Base-by-base conservation (phyloP, 2,888 invertebrate species). In the Calephelis perditalis region DNA sequence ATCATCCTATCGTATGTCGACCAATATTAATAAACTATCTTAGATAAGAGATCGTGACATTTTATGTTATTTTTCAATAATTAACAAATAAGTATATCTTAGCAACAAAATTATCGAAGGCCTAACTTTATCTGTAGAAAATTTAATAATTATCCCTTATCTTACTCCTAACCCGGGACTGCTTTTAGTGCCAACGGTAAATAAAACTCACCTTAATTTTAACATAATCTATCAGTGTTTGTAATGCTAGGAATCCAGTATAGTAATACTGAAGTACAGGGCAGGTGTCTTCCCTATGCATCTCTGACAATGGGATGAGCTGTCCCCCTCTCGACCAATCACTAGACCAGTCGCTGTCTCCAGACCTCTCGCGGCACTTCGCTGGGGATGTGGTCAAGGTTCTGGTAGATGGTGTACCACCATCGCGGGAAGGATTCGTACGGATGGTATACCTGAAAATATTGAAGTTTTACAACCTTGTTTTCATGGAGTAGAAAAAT, bases 191-290 rank as follows among this genome's bases (percentile, higher is more conserved):
- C 3, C 43, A 43, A 3, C 3, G n/a, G 8, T 47, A 15, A 54
- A 47, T 11, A 44, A 1, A 5, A 64, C 77, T 73, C 75, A 95
- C 94, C 90, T 92, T 92, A 67, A 95, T 94, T 79, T 95, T 94
- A 35, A 94, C 94, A 73, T 92, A 93, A 77, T 95, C 95, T 57
- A 95, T 91, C 15, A 95, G 81, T 26, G 93, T 91, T 79, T 95
- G 95, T 68, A 96, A 78, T 4, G 94, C 94, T 65, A 95, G 78
- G 75, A 95, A 95, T n/a, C 95, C 95, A 0, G 95, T 94, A 75
- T 93, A 94, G 76, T 94, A 94, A 74, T 96, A 96, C 81, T 94
- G 93, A 70, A 95, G 93, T 5, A 94, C 94, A 0, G 95, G 95
- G 74, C 96, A 96, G 7, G 92, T 92, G 65, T 93, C 93, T n/a